These are phyloP conservation scores for Rhingia campestris DNA, from an alignment of 2,888 invertebrate genomes.

Conservation along the genomic window DNA sequence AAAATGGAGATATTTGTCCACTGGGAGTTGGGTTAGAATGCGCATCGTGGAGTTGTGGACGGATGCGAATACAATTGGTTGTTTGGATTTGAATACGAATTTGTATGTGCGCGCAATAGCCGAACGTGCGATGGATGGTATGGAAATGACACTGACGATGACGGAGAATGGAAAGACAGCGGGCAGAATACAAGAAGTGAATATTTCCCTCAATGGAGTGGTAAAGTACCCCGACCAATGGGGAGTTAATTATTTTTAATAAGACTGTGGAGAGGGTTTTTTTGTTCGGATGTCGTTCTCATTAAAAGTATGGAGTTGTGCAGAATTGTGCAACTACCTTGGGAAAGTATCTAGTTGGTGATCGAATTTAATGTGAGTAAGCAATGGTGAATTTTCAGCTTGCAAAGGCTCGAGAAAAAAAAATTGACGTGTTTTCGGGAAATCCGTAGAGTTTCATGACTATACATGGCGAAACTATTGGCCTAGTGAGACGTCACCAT, in stretches of 20 bases:
- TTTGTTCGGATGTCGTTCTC: too few relatives aligned
- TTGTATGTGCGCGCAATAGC: constrained; percentile 43
- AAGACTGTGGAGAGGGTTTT: constrained; percentile 21
- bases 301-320: too few relatives aligned
- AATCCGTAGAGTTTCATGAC: too few relatives aligned
- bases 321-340: too few relatives aligned
- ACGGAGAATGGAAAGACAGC: constrained; percentile 25
- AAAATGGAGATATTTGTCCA: constrained; percentile 74
- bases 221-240: constrained; percentile 58
- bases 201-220: constrained; percentile 26
- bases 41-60: constrained; percentile 21
- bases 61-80: constrained; percentile 66
- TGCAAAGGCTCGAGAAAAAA: too few relatives aligned
- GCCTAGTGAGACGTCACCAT: too few relatives aligned
- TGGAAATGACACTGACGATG: constrained; percentile 26
- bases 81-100: constrained; percentile 69
- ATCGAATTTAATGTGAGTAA: too few relatives aligned
- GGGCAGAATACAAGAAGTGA: background rate
- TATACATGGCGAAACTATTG: too few relatives aligned
- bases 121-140: constrained; percentile 35
- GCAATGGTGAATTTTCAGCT: too few relatives aligned
- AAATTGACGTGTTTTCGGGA: too few relatives aligned
- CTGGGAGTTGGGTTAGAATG: constrained; percentile 61
- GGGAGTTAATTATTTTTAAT: constrained; percentile 74
- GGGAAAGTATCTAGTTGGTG: too few relatives aligned